Evolutionary conservation across 2,797 vertebrate species (phyloP).

Genomic region (Anas capensis): DNA sequence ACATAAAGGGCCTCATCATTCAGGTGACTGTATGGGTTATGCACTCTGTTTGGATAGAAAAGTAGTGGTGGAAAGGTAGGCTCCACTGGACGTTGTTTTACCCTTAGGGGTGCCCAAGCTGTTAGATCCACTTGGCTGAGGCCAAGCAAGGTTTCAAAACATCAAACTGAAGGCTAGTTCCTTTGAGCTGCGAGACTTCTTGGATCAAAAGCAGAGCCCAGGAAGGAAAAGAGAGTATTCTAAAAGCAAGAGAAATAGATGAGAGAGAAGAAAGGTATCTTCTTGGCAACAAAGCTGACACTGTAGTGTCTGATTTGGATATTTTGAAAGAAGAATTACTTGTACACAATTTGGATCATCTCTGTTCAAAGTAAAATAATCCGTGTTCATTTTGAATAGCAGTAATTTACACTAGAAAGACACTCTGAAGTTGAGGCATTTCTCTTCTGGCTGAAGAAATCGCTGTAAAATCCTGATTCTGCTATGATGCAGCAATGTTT

Average conservation of each 20-base stretch:
- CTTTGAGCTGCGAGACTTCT: slow-evolving; percentile 12
- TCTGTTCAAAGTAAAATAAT: not conserved
- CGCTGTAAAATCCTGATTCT: not conserved
- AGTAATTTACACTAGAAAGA: not conserved
- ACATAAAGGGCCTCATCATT: not conserved
- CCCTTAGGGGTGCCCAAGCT: slow-evolving; percentile 4
- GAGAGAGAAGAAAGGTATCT: not conserved
- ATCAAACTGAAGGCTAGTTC: not conserved
- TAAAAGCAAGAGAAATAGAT: slow-evolving; percentile 18
- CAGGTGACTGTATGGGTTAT: not conserved
- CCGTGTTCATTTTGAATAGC: not conserved
- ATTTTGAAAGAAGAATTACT: slow-evolving; percentile 15
- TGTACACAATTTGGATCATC: not conserved
- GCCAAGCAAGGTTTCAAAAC: slow-evolving; percentile 5
- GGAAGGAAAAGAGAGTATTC: not conserved
- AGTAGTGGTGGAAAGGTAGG: not conserved
- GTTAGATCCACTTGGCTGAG: slow-evolving; percentile 19
- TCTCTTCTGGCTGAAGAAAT: not conserved
- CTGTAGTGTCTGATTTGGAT: not conserved
- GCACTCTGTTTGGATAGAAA: not conserved
- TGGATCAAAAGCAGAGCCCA: not conserved
- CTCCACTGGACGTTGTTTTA: not conserved
- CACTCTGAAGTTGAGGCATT: not conserved
- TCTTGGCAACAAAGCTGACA: not conserved
- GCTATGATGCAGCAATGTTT: not conserved